These are phyloP conservation scores for Bufotes viridis DNA, from an alignment of 2,797 vertebrate genomes.

Conservation along the genomic window DNA sequence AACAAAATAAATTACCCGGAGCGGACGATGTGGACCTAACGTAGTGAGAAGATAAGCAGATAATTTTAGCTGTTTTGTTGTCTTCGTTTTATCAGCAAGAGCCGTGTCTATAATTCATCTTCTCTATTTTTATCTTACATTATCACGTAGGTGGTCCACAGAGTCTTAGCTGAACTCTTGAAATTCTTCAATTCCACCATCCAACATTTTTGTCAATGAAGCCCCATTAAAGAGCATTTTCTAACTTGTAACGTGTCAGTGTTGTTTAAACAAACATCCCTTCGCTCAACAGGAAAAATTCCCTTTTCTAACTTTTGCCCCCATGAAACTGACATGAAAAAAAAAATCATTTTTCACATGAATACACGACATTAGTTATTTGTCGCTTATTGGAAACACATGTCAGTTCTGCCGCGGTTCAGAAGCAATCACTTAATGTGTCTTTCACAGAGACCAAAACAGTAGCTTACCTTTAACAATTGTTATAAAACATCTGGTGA, in stretches of 20 bases:
- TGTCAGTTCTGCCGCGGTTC: constrained; percentile 67
- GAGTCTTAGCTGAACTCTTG: constrained; percentile 66
- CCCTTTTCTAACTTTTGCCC: constrained; percentile 33
- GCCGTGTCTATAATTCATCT: constrained; percentile 66
- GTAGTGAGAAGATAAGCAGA: constrained; percentile 69
- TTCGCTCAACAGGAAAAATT: background rate
- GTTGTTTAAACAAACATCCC: constrained; percentile 33
- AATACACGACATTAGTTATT: constrained; percentile 67
- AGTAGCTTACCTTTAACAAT: constrained; percentile 74
- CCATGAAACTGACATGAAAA: constrained; percentile 59
- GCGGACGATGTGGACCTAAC: constrained; percentile 65
- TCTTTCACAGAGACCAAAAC: constrained; percentile 72
- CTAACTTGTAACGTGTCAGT: constrained; percentile 35
- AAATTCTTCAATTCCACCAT: constrained; percentile 64
- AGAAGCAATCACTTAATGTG: constrained; percentile 74
- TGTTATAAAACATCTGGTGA: constrained; percentile 77
- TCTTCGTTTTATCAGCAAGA: constrained; percentile 65
- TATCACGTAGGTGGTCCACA: constrained; percentile 69
- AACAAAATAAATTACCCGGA: constrained; percentile 69
- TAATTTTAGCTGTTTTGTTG: constrained; percentile 67
- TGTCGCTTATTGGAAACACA: constrained; percentile 72
- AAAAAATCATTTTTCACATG: constrained; percentile 68
- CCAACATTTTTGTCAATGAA: constrained; percentile 67
- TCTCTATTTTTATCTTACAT: constrained; percentile 68
- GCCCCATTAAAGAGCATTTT: constrained; percentile 23